Evolutionary conservation across 2,113 vertebrate species (phyloP).

Genomic region (Gymnogyps californianus): DNA sequence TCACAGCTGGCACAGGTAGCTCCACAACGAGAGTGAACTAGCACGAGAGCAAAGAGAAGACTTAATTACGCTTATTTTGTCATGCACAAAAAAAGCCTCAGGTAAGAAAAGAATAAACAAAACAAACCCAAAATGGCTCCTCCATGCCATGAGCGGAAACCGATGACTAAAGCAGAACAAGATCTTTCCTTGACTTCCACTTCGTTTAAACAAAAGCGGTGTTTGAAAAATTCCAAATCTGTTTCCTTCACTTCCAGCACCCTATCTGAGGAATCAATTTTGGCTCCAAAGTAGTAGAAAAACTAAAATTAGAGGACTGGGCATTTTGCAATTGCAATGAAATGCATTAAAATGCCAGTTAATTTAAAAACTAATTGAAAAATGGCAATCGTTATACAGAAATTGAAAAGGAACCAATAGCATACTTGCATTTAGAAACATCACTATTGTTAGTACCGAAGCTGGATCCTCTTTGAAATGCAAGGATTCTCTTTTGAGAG

Average conservation of each 20-base stretch:
- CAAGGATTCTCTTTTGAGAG: background rate
- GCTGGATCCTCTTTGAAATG: background rate
- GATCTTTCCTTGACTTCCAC: background rate
- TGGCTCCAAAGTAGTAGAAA: background rate
- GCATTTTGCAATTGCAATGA: fast-evolving
- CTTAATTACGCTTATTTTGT: background rate
- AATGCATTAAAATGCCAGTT: background rate
- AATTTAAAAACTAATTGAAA: background rate
- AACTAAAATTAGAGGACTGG: fast-evolving
- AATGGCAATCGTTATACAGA: background rate
- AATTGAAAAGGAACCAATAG: background rate
- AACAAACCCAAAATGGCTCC: conserved; percentile 60
- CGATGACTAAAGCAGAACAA: background rate
- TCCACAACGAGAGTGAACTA: background rate
- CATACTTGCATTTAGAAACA: background rate
- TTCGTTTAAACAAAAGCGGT: fast-evolving
- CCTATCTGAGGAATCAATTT: fast-evolving
- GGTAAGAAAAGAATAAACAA: conserved; percentile 5
- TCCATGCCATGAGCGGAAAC: background rate
- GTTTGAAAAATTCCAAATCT: background rate
- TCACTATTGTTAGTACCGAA: fast-evolving
- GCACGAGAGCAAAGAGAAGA: background rate
- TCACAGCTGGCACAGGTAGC: background rate
- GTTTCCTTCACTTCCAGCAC: background rate
- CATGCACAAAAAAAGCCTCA: background rate